Evolutionary conservation across 2,888 invertebrate genomes (phyloP).

Genomic region (Seira musarum): DNA sequence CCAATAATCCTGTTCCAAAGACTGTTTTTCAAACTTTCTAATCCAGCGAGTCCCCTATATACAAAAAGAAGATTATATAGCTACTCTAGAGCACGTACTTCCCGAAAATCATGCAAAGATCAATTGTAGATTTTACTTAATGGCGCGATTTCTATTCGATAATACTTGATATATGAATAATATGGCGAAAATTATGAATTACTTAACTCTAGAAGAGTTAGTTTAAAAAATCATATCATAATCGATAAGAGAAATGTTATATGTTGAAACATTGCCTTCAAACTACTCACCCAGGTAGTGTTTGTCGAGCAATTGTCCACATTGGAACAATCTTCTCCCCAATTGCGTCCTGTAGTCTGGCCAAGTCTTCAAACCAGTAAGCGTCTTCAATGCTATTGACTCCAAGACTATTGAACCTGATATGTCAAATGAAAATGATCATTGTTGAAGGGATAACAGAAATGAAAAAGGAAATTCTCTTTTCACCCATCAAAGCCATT

Average conservation of each 20-base stretch:
- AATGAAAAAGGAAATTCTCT: background rate
- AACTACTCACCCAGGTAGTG: slow-evolving; percentile 83
- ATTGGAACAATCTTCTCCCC: slow-evolving; percentile 81
- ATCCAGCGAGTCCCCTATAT: slow-evolving; percentile 82
- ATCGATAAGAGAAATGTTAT: too few relatives aligned
- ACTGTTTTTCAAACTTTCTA: slow-evolving; percentile 85
- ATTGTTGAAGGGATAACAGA: background rate
- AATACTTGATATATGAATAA: too few relatives aligned
- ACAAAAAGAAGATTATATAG: slow-evolving; percentile 84
- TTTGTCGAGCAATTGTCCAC: slow-evolving; percentile 87
- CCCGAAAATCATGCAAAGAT: background rate
- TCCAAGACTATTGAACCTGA: slow-evolving; percentile 75
- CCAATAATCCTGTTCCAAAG: slow-evolving; percentile 90
- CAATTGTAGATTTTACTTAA: background rate
- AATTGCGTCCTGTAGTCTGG: slow-evolving; percentile 80
- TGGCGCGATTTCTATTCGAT: background rate
- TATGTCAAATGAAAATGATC: slow-evolving; percentile 18
- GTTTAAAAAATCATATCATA: too few relatives aligned
- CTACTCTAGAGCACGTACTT: slow-evolving; percentile 78
- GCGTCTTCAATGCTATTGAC: slow-evolving; percentile 91
- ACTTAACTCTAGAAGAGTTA: too few relatives aligned
- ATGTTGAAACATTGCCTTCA: slow-evolving; percentile 84
- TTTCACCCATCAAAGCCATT: background rate
- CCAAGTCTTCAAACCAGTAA: slow-evolving; percentile 87
- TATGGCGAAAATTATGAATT: too few relatives aligned